Evolutionary conservation across 2,888 invertebrate species (phyloP).

Genomic region (Zelleria hepariella): DNA sequence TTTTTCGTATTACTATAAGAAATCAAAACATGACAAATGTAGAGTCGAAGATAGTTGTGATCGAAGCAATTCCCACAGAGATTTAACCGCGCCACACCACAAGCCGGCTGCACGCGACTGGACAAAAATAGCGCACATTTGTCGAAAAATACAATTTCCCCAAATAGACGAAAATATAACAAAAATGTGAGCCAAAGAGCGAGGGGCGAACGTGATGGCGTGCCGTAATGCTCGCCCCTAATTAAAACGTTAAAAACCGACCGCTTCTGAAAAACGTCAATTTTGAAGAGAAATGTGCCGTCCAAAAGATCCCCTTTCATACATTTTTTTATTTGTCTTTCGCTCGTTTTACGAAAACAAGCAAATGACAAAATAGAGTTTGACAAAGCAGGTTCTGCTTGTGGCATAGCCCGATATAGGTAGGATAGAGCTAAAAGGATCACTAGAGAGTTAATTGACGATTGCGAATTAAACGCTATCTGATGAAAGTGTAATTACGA

Average conservation of each 20-base stretch:
- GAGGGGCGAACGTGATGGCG: slow-evolving; percentile 69
- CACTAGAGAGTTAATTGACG: background rate
- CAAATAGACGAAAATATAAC: slow-evolving; percentile 70
- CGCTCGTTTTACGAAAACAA: slow-evolving; percentile 38
- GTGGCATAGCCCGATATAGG: background rate
- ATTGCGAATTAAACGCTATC: background rate
- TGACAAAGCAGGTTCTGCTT: background rate
- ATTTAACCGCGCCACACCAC: slow-evolving; percentile 53
- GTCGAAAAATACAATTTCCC: slow-evolving; percentile 71
- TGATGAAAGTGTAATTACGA: slow-evolving; percentile 4
- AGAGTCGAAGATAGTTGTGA: slow-evolving; percentile 4
- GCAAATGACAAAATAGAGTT: slow-evolving; percentile 26
- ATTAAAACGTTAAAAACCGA: slow-evolving; percentile 72
- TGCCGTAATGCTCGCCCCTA: slow-evolving; percentile 71
- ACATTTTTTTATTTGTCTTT: slow-evolving; percentile 53
- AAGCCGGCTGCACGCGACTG: slow-evolving; percentile 64
- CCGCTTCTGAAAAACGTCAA: slow-evolving; percentile 70
- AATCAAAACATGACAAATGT: slow-evolving; percentile 6
- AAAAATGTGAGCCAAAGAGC: slow-evolving; percentile 66
- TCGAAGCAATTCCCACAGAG: slow-evolving; percentile 62
- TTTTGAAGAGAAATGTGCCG: slow-evolving; percentile 70
- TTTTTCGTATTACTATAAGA: too few species aligned
- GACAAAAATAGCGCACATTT: slow-evolving; percentile 65
- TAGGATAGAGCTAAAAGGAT: background rate
- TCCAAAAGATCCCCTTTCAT: slow-evolving; percentile 62